Evolutionary conservation across 2,113 vertebrate species (phyloP), one percentile per base, ranked within the genome.

Genomic region (Campylomormyrus numenius): DNA sequence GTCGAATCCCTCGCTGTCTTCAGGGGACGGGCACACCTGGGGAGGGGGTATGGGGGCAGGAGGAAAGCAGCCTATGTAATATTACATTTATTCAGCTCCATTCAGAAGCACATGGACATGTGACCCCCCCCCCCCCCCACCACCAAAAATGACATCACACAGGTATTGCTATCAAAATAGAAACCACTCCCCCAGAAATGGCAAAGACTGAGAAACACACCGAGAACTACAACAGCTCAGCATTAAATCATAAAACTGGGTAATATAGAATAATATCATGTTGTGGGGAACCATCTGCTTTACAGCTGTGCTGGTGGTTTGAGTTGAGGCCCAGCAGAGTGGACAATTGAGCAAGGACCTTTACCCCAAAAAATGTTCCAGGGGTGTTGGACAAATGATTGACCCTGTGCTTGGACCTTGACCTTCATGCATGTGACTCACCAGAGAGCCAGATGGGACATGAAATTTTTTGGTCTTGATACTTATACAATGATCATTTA

Each of bases 1-100:
- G 87, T 98, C 97, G 1, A 96, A 97, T 45, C 96, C 97, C 15
- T 2, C 91, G 74, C 96, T 97, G 49, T 97, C 95, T 31, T 90
- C 91, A 19, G 96, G 95, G 8, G 46, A 88, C 5, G 90, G 88
- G 90, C 98, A 99, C 19, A 98, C 97, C 98, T 99, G 93, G 3
- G 52, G 35, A 49, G 48, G 85, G 89, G 74, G 87, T 0, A 39
- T 42, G 35, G 17, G 17, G 85, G 31, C 27, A 39, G 24, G 19
- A 39, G n/a, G 85, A 87, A 27, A 27, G 84, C 46, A 27, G 3
- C 46, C 5, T 49, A 9, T 35, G 11, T 39, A 77, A 39, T 17
- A 24, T 48, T 85, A 50, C 24, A 49, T 49, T 46, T 24, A 85
- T 85, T 85, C 84, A 85, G 9, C 24, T 85, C n/a, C 45, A 46